Percentiles rank a stretch among this genome's conserved stretches.
Evolutionary conservation across 1,140 invertebrate genomes (phyloP).

Genomic region (Ceratosolen solmsi): DNA sequence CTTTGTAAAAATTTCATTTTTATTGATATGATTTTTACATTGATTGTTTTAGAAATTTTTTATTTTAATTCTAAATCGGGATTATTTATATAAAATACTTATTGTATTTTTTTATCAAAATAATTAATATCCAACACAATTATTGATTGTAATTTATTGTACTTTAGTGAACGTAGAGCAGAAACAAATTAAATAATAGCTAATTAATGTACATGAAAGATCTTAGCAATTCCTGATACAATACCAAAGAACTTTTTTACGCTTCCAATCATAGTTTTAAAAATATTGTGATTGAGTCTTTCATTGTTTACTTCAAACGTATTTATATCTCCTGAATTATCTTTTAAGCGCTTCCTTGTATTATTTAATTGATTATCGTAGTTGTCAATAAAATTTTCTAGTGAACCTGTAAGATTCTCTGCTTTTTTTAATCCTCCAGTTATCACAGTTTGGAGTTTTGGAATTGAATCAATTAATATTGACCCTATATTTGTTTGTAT

Average conservation of each 20-base stretch:
- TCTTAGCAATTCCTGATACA: constrained; percentile 46
- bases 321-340: neutral
- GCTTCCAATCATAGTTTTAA: constrained; percentile 53
- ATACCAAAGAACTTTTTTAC: constrained; percentile 63
- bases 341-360: constrained; percentile 15
- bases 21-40: neutral
- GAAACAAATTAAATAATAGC: neutral
- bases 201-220: constrained; percentile 50
- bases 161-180: neutral
- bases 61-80: neutral
- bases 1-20: neutral
- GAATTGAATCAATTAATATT: constrained; percentile 58
- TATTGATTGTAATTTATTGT: neutral
- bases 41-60: neutral
- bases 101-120: neutral
- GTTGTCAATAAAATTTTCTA: constrained; percentile 58
- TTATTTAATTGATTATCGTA: constrained; percentile 57
- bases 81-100: neutral
- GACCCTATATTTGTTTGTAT: constrained; percentile 38
- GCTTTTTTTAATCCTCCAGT: constrained; percentile 56
- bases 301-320: constrained; percentile 37
- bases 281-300: constrained; percentile 45
- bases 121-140: neutral
- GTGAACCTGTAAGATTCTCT: constrained; percentile 56
- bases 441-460: constrained; percentile 58